Conservation (phyloP, 2,888 invertebrate genomes). For the Allygus modestus region DNA sequence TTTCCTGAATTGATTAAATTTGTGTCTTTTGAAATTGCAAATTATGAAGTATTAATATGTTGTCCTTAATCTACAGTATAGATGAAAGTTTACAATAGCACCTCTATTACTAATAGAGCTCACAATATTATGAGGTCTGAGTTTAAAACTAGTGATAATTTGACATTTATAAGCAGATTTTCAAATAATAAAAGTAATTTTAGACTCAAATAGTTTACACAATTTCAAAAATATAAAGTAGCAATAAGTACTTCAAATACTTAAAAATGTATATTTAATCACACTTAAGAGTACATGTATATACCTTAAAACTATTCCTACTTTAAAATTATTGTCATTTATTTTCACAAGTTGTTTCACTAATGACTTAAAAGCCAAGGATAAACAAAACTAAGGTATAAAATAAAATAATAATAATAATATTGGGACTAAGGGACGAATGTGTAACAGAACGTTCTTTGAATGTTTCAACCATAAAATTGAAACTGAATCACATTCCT, state of each 20-base stretch:
- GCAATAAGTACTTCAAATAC: conserved; percentile 6
- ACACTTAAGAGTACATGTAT: conserved; percentile 13
- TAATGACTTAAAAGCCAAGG: conserved; percentile 41
- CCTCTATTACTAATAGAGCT: conserved; percentile 26
- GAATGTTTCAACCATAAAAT: too few relatives aligned
- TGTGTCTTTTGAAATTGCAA: too few relatives aligned
- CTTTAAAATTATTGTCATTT: conserved; percentile 65
- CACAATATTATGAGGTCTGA: conserved; percentile 15
- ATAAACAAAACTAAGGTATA: background rate
- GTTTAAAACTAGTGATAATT: background rate
- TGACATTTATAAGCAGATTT: conserved; percentile 9
- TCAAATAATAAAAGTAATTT: background rate
- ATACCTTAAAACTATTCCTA: conserved; percentile 56
- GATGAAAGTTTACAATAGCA: background rate
- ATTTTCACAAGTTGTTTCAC: conserved; percentile 46
- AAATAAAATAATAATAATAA: background rate
- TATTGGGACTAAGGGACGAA: too few relatives aligned
- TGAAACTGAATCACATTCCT: too few relatives aligned
- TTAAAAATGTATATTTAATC: background rate
- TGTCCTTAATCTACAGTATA: background rate
- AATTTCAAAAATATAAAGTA: conserved; percentile 46
- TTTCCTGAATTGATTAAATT: too few relatives aligned
- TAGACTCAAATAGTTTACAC: conserved; percentile 18
- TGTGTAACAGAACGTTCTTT: too few relatives aligned
- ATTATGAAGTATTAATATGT: too few relatives aligned